A percentile compares a stretch with the other conserved stretches of the same genome.
phyloP scores from a whole-genome alignment of 2,797 vertebrate species.

The Takifugu ocellatus region DNA sequence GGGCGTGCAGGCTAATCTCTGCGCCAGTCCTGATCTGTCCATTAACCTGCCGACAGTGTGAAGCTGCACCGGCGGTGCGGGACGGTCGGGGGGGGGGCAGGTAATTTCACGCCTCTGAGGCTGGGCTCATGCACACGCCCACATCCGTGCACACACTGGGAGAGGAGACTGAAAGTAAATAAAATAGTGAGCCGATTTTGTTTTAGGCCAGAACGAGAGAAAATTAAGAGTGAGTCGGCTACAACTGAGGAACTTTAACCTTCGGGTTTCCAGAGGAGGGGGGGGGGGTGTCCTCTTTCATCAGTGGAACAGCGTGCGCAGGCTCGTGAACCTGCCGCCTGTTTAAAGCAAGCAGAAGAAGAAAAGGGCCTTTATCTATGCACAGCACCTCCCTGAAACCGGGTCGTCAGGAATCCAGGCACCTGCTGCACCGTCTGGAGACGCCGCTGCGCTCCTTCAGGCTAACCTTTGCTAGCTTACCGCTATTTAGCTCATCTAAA shows the following conservation, averaged over 20 bases:
- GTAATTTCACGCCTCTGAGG: constrained; percentile 70
- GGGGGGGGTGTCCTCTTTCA: too few relatives aligned
- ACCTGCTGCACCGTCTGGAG: background rate
- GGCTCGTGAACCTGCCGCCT: background rate
- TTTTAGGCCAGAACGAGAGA: too few relatives aligned
- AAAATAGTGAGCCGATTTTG: background rate
- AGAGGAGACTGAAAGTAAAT: constrained; percentile 12
- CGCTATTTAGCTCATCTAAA: background rate
- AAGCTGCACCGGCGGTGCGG: constrained; percentile 48
- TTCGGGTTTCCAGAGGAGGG: too few relatives aligned
- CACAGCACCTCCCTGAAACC: too few relatives aligned
- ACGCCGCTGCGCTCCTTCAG: background rate
- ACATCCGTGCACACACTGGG: constrained; percentile 1
- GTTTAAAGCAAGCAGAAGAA: background rate
- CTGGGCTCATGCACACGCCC: constrained; percentile 33
- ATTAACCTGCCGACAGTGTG: constrained; percentile 58
- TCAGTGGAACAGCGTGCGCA: too few relatives aligned
- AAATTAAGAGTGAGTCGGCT: background rate
- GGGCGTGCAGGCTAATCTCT: constrained; percentile 48
- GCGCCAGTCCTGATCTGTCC: constrained; percentile 54
- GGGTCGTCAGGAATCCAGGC: too few relatives aligned
- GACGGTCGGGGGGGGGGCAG: constrained; percentile 18
- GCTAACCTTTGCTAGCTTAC: too few relatives aligned
- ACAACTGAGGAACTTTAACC: background rate
- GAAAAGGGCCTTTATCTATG: background rate